Percentiles rank a stretch among this genome's conserved stretches.
Evolutionary conservation across 2,888 invertebrate genomes (phyloP).

Genomic region (Tipula vernalis): DNA sequence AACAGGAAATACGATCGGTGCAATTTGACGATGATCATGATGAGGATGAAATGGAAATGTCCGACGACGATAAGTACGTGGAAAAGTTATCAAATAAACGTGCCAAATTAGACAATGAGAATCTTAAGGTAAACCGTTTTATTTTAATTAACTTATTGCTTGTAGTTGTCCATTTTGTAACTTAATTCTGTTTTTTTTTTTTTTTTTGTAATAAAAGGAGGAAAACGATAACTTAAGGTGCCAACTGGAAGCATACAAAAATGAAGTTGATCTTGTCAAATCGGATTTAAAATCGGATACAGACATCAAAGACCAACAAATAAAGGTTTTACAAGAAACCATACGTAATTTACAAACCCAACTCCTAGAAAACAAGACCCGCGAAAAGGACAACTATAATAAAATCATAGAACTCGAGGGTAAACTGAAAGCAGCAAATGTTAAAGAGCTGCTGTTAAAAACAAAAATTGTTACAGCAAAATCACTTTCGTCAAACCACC

Average conservation of each 20-base stretch:
- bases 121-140: constrained; percentile 26
- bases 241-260: constrained; percentile 86
- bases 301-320: constrained; percentile 75
- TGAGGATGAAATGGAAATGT: constrained; percentile 80
- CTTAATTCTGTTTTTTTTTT: no score
- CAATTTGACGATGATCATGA: constrained; percentile 33
- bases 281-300: constrained; percentile 65
- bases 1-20: constrained; percentile 32
- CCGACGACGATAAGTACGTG: constrained; percentile 55
- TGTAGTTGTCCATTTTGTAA: no score
- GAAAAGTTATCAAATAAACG: constrained; percentile 33
- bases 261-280: constrained; percentile 81
- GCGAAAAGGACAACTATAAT: constrained; percentile 30
- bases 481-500: constrained; percentile 4
- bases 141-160: no score
- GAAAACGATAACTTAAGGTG: constrained; percentile 86
- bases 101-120: constrained; percentile 31
- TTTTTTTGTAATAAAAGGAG: constrained; percentile 37
- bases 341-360: constrained; percentile 36
- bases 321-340: constrained; percentile 44
- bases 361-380: constrained; percentile 31
- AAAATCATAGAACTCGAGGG: constrained; percentile 30
- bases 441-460: constrained; percentile 33
- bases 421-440: constrained; percentile 32
- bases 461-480: constrained; percentile 30